Evolutionary conservation across 2,113 vertebrate species (phyloP).

Genomic region (Scomber colias): DNA sequence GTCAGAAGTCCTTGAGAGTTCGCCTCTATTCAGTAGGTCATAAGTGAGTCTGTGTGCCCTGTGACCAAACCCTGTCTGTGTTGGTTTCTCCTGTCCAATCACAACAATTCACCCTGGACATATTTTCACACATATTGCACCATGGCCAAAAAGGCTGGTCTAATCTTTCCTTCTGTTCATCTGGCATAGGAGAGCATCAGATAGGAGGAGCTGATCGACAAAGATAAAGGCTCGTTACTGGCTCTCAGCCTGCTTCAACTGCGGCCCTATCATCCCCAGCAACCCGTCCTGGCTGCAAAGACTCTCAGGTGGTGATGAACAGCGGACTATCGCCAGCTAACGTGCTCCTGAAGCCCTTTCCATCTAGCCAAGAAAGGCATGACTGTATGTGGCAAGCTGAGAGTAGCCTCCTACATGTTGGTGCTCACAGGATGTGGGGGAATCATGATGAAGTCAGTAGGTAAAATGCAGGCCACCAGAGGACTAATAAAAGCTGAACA

Average conservation of each 20-base stretch:
- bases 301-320: slow-evolving; percentile 19
- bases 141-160: slow-evolving; percentile 5
- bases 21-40: slow-evolving; percentile 4
- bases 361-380: slow-evolving; percentile 24
- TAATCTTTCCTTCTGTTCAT: slow-evolving; percentile 20
- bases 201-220: slow-evolving; percentile 15
- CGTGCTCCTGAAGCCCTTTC: slow-evolving; percentile 37
- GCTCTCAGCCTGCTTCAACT: slow-evolving; percentile 31
- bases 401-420: slow-evolving; percentile 19
- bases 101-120: not conserved
- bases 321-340: slow-evolving; percentile 18
- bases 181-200: slow-evolving; percentile 27
- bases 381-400: slow-evolving; percentile 39
- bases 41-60: slow-evolving; percentile 8
- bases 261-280: slow-evolving; percentile 16
- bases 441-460: slow-evolving; percentile 40
- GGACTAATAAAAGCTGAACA: slow-evolving; percentile 57
- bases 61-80: slow-evolving; percentile 7
- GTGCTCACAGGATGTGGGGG: slow-evolving; percentile 30
- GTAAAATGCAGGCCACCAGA: slow-evolving; percentile 40
- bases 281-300: slow-evolving; percentile 13
- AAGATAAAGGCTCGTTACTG: slow-evolving; percentile 18
- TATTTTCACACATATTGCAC: slow-evolving; percentile 9
- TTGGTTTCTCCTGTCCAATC: slow-evolving; percentile 4
- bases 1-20: not conserved